phyloP scores from a whole-genome alignment of 2,888 invertebrate species.

The Lucinisca nassula region DNA sequence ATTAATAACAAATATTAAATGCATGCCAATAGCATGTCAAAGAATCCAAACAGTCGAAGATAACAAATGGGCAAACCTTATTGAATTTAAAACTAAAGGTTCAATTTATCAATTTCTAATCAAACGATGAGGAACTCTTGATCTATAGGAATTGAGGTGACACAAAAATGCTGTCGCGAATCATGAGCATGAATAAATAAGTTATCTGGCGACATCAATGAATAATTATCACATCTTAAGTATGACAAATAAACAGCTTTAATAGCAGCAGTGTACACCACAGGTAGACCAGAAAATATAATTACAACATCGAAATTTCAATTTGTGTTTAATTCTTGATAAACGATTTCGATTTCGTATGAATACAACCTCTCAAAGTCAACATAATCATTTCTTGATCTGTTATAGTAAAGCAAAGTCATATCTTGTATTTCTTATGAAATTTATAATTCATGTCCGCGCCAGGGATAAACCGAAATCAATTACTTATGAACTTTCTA shows the following conservation, averaged over 20 bases:
- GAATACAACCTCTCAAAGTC: background rate
- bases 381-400: slow-evolving; percentile 1
- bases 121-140: background rate
- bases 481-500: slow-evolving; percentile 1
- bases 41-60: background rate
- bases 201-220: background rate
- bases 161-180: background rate
- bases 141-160: background rate
- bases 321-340: slow-evolving; percentile 11
- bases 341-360: slow-evolving; percentile 9
- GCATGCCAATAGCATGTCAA: background rate
- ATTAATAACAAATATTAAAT: slow-evolving; percentile 6
- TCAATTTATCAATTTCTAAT: slow-evolving; percentile 8
- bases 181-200: background rate
- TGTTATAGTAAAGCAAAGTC: background rate
- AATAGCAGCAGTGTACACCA: background rate
- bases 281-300: background rate
- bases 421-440: background rate
- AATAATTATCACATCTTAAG: background rate
- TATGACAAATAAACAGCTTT: background rate
- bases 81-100: background rate
- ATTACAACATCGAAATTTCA: slow-evolving; percentile 8
- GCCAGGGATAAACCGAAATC: background rate
- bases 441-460: background rate
- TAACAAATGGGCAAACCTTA: background rate